Evolutionary conservation across 1,140 invertebrate species (phyloP), one percentile per base, ranked within the genome.

Genomic region (Aradophagus sp.): DNA sequence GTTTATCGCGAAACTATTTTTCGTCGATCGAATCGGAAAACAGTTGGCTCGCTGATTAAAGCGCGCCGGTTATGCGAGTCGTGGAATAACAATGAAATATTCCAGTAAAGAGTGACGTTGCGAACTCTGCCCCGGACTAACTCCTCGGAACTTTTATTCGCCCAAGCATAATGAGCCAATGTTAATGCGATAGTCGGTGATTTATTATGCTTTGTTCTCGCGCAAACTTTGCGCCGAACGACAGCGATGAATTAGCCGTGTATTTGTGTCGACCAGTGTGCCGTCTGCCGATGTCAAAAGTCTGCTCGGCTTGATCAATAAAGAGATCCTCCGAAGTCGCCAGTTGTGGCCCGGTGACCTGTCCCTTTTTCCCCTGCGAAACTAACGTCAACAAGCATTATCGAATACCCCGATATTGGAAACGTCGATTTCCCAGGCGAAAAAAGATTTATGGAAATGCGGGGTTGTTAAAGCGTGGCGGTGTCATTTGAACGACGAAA

Each of bases 121-220:
- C 41, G 61, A 63, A 48, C 68, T 65, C 65, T 58, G 58, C 59
- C 17, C 59, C 47, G n/a, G 41, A 58, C 48, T n/a, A 56, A 12
- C 55, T 55, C 35, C 39, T 58, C 27, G 11, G 29, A 58, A 70
- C 36, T 65, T 70, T 52, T 59, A 61, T 66, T 65, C 55, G 41
- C 36, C 23, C 47, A 14, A 47, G 48, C 26, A 61, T 66, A 72
- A 72, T 61, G 48, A 72, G 39, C 61, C 31, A 55, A 72, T 72
- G 55, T 39, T 59, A 65, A 65, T 71, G 41, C 55, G 48, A 59
- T 65, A 59, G 59, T 27, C 34, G 44, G 26, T 65, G 47, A 71
- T 71, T 71, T 71, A 71, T 70, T 29, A 11, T 14, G 59, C 68
- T 71, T 71, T 71, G 68, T 71, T 71, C 68, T 53, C 53, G 16